Percentiles rank a stretch among this genome's conserved stretches.
phyloP scores from a whole-genome alignment of 2,797 vertebrate species.

The Cyclopterus lumpus region DNA sequence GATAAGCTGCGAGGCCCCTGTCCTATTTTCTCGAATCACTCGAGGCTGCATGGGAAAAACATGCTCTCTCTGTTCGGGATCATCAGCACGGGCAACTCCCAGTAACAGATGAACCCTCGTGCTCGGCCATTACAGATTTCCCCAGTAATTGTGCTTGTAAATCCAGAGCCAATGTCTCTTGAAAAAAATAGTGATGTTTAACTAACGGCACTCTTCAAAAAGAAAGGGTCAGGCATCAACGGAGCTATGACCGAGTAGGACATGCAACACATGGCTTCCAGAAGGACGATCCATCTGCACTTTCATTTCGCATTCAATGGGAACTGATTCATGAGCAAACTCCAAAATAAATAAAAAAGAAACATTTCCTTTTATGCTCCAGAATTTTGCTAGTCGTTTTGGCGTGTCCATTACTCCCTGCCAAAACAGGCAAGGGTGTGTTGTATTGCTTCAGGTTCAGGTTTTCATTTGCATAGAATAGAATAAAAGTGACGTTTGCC shows the following conservation, averaged over 20 bases:
- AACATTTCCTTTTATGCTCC: constrained; percentile 1
- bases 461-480: constrained; percentile 3
- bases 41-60: constrained; percentile 61
- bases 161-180: constrained; percentile 20
- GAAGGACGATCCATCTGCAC: constrained; percentile 57
- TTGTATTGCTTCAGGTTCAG: neutral
- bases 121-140: constrained; percentile 51
- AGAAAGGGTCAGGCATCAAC: constrained; percentile 32
- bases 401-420: neutral
- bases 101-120: constrained; percentile 53
- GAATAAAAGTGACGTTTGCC: neutral
- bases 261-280: constrained; percentile 57
- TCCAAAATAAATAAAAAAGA: neutral
- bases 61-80: constrained; percentile 64
- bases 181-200: constrained; percentile 35
- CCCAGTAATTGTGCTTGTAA: constrained; percentile 32
- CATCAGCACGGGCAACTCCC: constrained; percentile 64
- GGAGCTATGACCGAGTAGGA: constrained; percentile 35
- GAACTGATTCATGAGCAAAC: constrained; percentile 27
- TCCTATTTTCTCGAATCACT: constrained; percentile 70
- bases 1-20: constrained; percentile 70
- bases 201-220: constrained; percentile 31
- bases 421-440: neutral
- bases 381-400: neutral
- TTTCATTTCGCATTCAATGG: constrained; percentile 35